phyloP scores from a whole-genome alignment of 2,113 vertebrate genomes.

The Takifugu flavidus region DNA sequence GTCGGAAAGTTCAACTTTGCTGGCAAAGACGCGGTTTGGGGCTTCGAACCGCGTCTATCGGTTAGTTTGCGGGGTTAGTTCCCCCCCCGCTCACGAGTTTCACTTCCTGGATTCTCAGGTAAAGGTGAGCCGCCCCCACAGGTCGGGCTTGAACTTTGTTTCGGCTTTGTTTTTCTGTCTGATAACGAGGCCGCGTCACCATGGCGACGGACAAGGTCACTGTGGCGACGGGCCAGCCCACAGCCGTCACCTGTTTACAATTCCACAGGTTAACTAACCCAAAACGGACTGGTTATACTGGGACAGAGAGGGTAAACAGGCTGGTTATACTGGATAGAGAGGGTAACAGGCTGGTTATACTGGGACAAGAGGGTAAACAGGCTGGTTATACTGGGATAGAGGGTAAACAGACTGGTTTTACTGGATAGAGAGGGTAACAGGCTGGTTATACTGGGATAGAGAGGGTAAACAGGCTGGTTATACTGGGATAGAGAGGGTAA shows the following conservation, averaged over 20 bases:
- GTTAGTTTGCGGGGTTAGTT: background rate
- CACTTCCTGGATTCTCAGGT: conserved; percentile 71
- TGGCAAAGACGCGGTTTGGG: background rate
- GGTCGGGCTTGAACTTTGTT: background rate
- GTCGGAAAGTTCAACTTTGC: too few relatives aligned
- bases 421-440: background rate
- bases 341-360: background rate
- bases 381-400: background rate
- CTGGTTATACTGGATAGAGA: too few relatives aligned
- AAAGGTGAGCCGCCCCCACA: conserved; percentile 43
- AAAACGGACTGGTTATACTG: background rate
- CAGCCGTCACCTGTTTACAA: too few relatives aligned
- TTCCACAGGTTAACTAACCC: too few relatives aligned
- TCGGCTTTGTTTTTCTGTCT: too few relatives aligned
- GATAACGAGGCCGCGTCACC: too few relatives aligned
- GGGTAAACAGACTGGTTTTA: background rate
- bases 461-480: too few relatives aligned
- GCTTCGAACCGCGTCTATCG: rapidly evolving
- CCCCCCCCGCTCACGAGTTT: conserved; percentile 23
- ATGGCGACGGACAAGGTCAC: too few relatives aligned
- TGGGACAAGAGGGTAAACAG: background rate
- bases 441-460: background rate
- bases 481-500: too few relatives aligned
- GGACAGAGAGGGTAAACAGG: background rate
- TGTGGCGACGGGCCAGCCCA: too few relatives aligned